Percentiles rank a stretch among this genome's conserved stretches.
These are phyloP conservation scores for Orientallactaga sibirica DNA, from an alignment of 2,797 vertebrate genomes.

Conservation along the genomic window DNA sequence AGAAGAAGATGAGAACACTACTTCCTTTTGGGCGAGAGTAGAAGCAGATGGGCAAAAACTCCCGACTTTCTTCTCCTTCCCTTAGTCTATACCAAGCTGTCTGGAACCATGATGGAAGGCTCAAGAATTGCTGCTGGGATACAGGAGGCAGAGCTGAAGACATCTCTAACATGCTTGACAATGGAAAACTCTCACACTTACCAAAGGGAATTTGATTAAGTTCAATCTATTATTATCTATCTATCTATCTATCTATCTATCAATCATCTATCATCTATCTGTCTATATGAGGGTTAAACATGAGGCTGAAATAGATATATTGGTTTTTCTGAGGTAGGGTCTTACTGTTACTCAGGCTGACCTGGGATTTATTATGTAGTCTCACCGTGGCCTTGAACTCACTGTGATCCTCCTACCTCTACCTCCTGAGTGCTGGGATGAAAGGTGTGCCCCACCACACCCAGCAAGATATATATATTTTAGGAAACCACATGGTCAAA, in stretches of 20 bases:
- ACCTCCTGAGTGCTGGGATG: no score
- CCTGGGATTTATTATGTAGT: no score
- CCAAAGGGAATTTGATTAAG: not conserved
- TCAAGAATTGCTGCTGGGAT: not conserved
- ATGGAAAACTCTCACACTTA: not conserved
- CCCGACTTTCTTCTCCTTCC: not conserved
- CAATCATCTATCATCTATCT: no score
- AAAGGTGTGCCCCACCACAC: no score
- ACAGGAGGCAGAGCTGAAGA: not conserved
- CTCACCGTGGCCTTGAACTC: no score
- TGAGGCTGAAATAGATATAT: no score
- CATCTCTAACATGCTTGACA: not conserved
- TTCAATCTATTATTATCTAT: no score
- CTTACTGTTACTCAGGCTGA: no score
- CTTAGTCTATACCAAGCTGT: not conserved
- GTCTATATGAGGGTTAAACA: no score
- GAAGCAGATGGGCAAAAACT: not conserved
- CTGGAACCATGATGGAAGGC: not conserved
- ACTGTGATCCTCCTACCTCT: no score
- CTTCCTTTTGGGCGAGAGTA: not conserved
- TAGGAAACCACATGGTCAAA: slow-evolving; percentile 26
- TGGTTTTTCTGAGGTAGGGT: no score
- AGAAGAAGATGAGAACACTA: not conserved
- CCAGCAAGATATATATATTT: not conserved
- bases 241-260: no score